Evolutionary conservation across 2,888 invertebrate genomes (phyloP), one percentile per base, ranked within the genome.

Genomic region (Rhingia campestris): DNA sequence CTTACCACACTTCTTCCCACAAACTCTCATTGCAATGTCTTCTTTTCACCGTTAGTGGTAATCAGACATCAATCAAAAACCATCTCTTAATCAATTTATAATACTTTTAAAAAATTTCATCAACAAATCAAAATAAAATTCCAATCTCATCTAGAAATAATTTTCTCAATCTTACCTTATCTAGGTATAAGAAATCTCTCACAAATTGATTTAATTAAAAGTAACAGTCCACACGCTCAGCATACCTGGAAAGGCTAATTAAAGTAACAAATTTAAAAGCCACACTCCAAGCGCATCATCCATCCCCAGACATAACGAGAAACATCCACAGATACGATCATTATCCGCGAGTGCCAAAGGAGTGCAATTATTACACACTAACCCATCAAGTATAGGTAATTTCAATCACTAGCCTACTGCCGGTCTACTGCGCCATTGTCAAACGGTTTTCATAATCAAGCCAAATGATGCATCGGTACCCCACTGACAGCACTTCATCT

Each of bases 401-500:
- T 81, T 53, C 59, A 70, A 59, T 75, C 70, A 54, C 41, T 43
- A 54, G 47, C 63, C 43, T 63, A 39, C 49, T 49, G 35, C 32
- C 12, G 33, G 66, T 76, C 69, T 63, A 64, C 37, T 69, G 59
- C 51, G 59, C 79, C 84, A 70, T 84, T 79, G 84, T 84, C 84
- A 84, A 84, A 84, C 84, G 84, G 79, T 84, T 84, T 84, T 69
- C 69, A 84, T 61, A 70, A 79, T 84, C 74, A 75, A 51, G 22
- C 67, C 84, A 79, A 84, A 84, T 79, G 84, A 70, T 66, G 59
- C 59, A 66, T 66, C 74, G 43, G n/a, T 66, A 59, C 35, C 70
- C 69, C 77, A 69, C 69, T 74, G 82, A 64, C 53, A 53, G 63
- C 30, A 69, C 37, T 64, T 51, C 59, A 59, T 41, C 59, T 39